phyloP scores from a whole-genome alignment of 2,113 vertebrate genomes.

The Tragulus kanchil region DNA sequence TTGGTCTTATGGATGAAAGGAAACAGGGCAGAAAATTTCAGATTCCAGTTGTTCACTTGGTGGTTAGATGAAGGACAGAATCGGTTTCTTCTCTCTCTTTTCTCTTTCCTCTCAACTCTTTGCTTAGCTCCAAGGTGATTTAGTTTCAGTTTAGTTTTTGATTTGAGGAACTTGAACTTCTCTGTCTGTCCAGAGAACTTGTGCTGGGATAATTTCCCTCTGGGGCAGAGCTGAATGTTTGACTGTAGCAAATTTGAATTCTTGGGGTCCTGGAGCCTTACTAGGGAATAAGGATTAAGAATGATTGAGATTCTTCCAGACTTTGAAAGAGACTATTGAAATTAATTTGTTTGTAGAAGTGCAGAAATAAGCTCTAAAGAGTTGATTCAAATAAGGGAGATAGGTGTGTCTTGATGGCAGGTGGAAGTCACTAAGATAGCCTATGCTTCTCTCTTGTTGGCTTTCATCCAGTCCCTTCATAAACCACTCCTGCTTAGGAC shows the following conservation, averaged over 20 bases:
- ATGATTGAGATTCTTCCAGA: neutral
- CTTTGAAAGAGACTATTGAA: neutral
- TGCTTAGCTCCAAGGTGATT: neutral
- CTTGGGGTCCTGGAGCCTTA: neutral
- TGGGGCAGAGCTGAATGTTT: neutral
- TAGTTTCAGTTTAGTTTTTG: constrained; percentile 45
- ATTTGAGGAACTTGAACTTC: neutral
- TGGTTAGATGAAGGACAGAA: neutral
- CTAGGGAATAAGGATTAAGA: neutral
- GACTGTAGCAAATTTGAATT: constrained; percentile 23
- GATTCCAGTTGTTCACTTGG: neutral
- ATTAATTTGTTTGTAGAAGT: neutral
- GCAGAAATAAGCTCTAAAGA: constrained; percentile 14
- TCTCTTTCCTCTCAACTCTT: neutral
- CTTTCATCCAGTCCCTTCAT: neutral
- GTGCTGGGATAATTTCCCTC: neutral
- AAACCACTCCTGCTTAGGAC: neutral
- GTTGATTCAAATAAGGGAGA: neutral
- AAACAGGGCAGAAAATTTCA: neutral
- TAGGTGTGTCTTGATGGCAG: neutral
- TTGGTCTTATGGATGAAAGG: neutral
- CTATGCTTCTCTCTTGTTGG: neutral
- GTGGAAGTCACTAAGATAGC: neutral
- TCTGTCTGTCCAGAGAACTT: neutral
- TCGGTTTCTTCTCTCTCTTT: neutral